Percentiles rank a stretch among this genome's conserved stretches.
Conservation (phyloP, 2,888 invertebrate species). For the Hirtodrosophila duncani region DNA sequence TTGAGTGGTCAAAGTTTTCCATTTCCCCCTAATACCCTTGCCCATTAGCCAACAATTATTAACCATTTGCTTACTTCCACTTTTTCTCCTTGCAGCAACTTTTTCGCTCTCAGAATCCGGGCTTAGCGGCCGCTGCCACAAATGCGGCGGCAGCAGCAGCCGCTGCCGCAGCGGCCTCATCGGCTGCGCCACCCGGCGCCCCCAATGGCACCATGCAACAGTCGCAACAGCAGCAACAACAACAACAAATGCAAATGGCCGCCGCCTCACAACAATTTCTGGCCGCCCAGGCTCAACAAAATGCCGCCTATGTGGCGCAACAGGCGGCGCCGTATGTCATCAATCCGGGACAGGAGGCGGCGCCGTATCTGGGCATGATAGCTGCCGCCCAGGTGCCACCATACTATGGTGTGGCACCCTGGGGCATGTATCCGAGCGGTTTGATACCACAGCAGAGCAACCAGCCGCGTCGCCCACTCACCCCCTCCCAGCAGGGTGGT, state of each 20-base stretch:
- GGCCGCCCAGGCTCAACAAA: constrained; percentile 87
- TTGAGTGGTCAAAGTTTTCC: too few relatives aligned
- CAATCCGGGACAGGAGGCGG: constrained; percentile 86
- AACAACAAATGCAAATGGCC: constrained; percentile 86
- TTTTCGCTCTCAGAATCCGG: constrained; percentile 91
- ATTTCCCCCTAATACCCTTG: background rate
- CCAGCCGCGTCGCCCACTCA: constrained; percentile 87
- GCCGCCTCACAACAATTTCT: constrained; percentile 85
- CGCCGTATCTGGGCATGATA: constrained; percentile 90
- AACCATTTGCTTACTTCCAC: constrained; percentile 1
- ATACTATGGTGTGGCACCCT: constrained; percentile 94
- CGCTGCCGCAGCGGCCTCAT: constrained; percentile 79
- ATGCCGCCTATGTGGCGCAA: constrained; percentile 81
- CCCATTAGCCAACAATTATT: constrained; percentile 5
- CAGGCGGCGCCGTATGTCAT: constrained; percentile 90
- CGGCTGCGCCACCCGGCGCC: constrained; percentile 80
- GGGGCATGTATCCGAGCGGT: constrained; percentile 94
- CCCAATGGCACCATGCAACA: constrained; percentile 85
- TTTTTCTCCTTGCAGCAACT: constrained; percentile 83
- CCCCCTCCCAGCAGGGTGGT: constrained; percentile 84
- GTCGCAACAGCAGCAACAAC: constrained; percentile 64
- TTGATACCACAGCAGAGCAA: constrained; percentile 84
- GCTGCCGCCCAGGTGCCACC: constrained; percentile 89
- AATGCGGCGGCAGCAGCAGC: constrained; percentile 74
- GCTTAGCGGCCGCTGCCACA: constrained; percentile 81